These are phyloP conservation scores for Hofmannophila pseudospretella DNA, from an alignment of 2,888 invertebrate species.

Conservation along the genomic window DNA sequence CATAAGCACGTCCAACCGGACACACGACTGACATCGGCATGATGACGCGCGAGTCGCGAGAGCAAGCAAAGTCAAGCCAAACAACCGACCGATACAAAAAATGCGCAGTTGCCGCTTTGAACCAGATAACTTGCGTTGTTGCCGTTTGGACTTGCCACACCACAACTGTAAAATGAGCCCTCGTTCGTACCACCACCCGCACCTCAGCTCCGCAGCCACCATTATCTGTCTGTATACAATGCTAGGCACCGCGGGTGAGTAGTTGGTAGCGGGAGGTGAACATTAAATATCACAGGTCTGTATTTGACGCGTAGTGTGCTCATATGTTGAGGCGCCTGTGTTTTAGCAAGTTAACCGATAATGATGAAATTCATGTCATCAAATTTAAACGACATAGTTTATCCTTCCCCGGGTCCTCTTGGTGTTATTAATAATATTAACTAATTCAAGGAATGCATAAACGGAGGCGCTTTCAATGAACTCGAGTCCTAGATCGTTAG, in stretches of 20 bases:
- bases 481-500: too few relatives aligned
- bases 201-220: background rate
- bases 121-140: constrained; percentile 44
- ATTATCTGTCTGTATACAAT: background rate
- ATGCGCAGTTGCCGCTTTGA: constrained; percentile 46
- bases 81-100: constrained; percentile 26
- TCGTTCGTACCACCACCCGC: background rate
- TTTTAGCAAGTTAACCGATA: too few relatives aligned
- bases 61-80: constrained; percentile 13
- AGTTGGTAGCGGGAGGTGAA: background rate
- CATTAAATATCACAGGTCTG: background rate
- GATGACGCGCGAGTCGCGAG: constrained; percentile 39
- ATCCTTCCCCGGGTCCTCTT: too few relatives aligned
- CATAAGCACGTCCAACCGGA: constrained; percentile 37
- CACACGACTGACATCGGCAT: constrained; percentile 34
- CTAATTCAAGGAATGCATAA: too few relatives aligned
- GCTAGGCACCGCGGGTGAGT: background rate
- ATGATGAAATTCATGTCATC: too few relatives aligned
- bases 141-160: constrained; percentile 34
- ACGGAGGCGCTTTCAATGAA: too few relatives aligned
- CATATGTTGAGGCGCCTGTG: too few relatives aligned
- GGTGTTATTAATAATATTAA: too few relatives aligned
- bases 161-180: constrained; percentile 2
- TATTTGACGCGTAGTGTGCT: too few relatives aligned
- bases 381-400: too few relatives aligned